Evolutionary conservation across 1,140 invertebrate genomes (phyloP).

Genomic region (Macrotrachela quadricornifera): DNA sequence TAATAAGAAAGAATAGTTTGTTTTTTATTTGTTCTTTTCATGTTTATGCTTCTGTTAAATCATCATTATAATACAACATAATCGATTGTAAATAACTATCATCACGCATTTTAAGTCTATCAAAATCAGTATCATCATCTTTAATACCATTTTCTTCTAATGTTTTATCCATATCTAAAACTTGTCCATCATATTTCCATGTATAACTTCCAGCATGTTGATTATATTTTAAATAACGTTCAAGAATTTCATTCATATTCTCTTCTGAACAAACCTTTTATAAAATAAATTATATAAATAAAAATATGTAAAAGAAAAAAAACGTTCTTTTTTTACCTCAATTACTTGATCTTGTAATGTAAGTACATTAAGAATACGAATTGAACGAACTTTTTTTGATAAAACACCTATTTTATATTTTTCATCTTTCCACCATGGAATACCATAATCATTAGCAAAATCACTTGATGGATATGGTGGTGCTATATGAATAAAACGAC

Average conservation of each 20-base stretch:
- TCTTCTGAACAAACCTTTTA: constrained; percentile 52
- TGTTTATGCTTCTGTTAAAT: constrained; percentile 37
- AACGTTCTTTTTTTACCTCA: constrained; percentile 24
- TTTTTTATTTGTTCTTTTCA: too few relatives aligned
- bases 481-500: constrained; percentile 29
- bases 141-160: too few relatives aligned
- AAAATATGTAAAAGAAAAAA: neutral
- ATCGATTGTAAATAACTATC: constrained; percentile 46
- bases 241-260: constrained; percentile 46
- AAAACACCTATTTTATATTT: constrained; percentile 43
- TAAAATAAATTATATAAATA: constrained; percentile 11
- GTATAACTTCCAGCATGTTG: constrained; percentile 46
- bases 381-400: constrained; percentile 41
- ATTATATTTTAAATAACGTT: constrained; percentile 48
- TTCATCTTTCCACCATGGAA: constrained; percentile 52
- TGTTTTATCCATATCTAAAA: constrained; percentile 37
- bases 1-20: too few relatives aligned
- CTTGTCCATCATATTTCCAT: constrained; percentile 46
- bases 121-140: constrained; percentile 40
- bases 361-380: constrained; percentile 51
- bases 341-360: constrained; percentile 35
- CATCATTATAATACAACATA: constrained; percentile 55
- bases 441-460: constrained; percentile 28
- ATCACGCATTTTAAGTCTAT: constrained; percentile 41
- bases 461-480: constrained; percentile 23